Percentiles rank a stretch among this genome's conserved stretches.
Evolutionary conservation across 2,797 vertebrate genomes (phyloP).

Genomic region (Mus minutoides): DNA sequence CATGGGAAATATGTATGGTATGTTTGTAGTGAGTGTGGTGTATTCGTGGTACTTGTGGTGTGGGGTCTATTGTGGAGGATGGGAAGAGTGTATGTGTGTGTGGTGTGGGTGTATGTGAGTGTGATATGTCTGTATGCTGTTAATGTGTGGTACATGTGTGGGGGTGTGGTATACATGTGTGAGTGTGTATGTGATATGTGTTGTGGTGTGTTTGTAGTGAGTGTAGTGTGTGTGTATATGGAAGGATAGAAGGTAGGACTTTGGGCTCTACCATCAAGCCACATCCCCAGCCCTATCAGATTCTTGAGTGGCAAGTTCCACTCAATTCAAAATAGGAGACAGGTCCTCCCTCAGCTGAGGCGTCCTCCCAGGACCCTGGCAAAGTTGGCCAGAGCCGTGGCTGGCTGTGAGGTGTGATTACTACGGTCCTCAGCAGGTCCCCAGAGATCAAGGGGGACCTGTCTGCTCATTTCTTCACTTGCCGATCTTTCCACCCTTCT

Average conservation of each 20-base stretch:
- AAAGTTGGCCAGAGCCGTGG: not conserved
- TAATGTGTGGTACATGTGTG: not conserved
- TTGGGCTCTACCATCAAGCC: not conserved
- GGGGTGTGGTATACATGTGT: not conserved
- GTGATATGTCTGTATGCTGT: not conserved
- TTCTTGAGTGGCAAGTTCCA: not conserved
- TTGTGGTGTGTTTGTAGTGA: not conserved
- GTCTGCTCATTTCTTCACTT: not conserved
- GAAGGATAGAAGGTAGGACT: not conserved
- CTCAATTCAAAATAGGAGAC: not conserved
- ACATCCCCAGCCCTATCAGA: not conserved
- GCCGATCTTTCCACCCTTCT: not conserved
- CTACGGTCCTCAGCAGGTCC: not conserved
- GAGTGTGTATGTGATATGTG: not conserved
- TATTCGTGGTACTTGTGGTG: not conserved
- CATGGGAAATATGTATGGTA: not conserved
- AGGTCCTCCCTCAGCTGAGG: not conserved
- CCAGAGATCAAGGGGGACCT: fast-evolving
- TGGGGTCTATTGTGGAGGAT: not conserved
- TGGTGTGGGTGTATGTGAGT: not conserved
- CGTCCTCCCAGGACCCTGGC: not conserved
- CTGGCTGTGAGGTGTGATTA: not conserved
- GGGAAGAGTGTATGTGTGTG: not conserved
- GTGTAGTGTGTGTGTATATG: not conserved
- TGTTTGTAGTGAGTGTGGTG: not conserved